phyloP scores from a whole-genome alignment of 2,888 invertebrate genomes.

The Exocentrus adspersus region DNA sequence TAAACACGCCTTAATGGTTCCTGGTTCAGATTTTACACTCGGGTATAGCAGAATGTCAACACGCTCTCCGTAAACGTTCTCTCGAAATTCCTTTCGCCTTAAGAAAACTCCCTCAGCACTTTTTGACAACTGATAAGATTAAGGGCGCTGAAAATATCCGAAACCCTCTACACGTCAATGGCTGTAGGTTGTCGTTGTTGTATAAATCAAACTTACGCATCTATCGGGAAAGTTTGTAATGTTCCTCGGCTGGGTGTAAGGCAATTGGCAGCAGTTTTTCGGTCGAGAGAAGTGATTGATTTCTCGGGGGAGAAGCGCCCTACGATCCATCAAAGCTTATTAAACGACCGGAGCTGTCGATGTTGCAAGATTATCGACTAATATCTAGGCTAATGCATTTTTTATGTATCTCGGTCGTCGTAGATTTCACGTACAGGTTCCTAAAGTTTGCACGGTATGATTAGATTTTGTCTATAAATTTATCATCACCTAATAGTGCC shows the following conservation, averaged over 20 bases:
- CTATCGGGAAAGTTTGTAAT: conserved; percentile 50
- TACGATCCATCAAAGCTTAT: conserved; percentile 61
- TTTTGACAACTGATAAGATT: no score
- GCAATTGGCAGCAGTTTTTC: conserved; percentile 60
- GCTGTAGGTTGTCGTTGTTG: conserved; percentile 37
- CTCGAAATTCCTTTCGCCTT: no score
- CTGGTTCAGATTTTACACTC: no score
- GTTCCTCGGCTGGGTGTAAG: conserved; percentile 46
- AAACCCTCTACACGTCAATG: conserved; percentile 3
- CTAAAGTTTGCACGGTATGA: conserved; percentile 37
- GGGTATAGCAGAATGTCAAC: no score
- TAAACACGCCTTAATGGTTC: no score
- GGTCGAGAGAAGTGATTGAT: conserved; percentile 60
- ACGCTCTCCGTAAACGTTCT: no score
- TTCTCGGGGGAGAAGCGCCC: conserved; percentile 60
- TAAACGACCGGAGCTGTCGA: conserved; percentile 57
- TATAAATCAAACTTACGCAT: conserved; percentile 45
- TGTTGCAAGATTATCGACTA: conserved; percentile 58
- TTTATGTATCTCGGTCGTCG: conserved; percentile 52
- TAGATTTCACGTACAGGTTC: conserved; percentile 28
- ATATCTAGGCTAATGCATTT: conserved; percentile 60
- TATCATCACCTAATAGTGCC: no score
- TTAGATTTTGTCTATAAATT: no score
- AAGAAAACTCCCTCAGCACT: no score
- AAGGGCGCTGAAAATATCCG: no score